Evolutionary conservation across 2,888 invertebrate species (phyloP).

Genomic region (Salpingus planirostris): DNA sequence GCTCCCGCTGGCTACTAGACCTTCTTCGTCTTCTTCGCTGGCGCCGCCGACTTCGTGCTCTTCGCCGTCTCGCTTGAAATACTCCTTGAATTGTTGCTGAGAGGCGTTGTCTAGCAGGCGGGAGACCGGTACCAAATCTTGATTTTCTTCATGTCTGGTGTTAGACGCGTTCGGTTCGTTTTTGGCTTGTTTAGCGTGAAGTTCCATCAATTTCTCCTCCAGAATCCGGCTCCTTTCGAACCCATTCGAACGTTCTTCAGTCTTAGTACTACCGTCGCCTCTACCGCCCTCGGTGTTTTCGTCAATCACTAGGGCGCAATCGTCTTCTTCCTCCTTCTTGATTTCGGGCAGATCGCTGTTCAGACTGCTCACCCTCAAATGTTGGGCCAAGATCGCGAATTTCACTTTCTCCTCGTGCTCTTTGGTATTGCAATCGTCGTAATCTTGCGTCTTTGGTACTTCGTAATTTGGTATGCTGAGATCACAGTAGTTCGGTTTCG

Average conservation of each 20-base stretch:
- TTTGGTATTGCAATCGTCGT: constrained; percentile 26
- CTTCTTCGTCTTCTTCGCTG: constrained; percentile 68
- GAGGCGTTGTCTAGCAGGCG: constrained; percentile 67
- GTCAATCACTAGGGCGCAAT: constrained; percentile 56
- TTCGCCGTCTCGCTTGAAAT: constrained; percentile 46
- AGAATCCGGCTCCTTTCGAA: constrained; percentile 23
- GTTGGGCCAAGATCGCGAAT: constrained; percentile 69
- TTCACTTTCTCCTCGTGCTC: constrained; percentile 56
- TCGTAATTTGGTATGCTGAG: constrained; percentile 34
- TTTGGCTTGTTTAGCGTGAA: constrained; percentile 21
- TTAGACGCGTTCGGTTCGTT: too few relatives aligned
- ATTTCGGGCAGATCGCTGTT: constrained; percentile 22
- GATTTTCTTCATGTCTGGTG: constrained; percentile 43
- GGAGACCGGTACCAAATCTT: constrained; percentile 71
- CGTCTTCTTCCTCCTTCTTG: constrained; percentile 56
- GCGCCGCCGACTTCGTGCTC: constrained; percentile 41
- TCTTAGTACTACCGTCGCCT: too few relatives aligned
- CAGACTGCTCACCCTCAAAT: constrained; percentile 44
- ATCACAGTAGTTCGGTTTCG: constrained; percentile 30
- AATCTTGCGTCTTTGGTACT: constrained; percentile 28
- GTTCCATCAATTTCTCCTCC: constrained; percentile 27
- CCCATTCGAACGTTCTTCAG: constrained; percentile 18
- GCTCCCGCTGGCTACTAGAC: constrained; percentile 65
- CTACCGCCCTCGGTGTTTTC: constrained; percentile 46
- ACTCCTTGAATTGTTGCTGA: constrained; percentile 54